phyloP scores from a whole-genome alignment of 2,797 vertebrate species.

The Gymnothorax javanicus region DNA sequence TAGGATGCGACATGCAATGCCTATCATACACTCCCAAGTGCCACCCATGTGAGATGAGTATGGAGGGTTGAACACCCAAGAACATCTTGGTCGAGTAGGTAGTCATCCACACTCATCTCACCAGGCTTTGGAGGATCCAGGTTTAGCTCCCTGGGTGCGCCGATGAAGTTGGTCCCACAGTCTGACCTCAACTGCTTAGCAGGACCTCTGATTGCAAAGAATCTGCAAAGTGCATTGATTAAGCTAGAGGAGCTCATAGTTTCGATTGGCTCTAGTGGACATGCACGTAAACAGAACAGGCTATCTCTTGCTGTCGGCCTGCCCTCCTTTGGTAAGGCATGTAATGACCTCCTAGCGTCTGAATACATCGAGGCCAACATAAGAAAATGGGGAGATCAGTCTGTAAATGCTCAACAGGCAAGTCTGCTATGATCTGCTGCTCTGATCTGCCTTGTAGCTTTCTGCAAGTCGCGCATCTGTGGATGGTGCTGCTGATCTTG shows the following conservation, averaged over 20 bases:
- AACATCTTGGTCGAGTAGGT: not conserved
- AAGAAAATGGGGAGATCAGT: slow-evolving; percentile 29
- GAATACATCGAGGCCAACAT: slow-evolving; percentile 41
- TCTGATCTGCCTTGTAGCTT: slow-evolving; percentile 9
- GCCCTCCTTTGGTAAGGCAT: slow-evolving; percentile 27
- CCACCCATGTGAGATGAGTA: slow-evolving; percentile 8
- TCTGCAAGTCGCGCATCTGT: slow-evolving; percentile 22
- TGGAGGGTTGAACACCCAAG: not conserved
- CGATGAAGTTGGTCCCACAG: slow-evolving; percentile 32
- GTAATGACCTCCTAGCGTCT: slow-evolving; percentile 27
- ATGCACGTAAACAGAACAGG: slow-evolving; percentile 28
- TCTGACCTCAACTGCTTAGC: slow-evolving; percentile 28
- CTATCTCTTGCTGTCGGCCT: not conserved
- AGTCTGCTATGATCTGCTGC: slow-evolving; percentile 35
- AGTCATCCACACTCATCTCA: slow-evolving; percentile 14
- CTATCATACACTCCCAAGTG: not conserved
- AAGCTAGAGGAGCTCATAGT: slow-evolving; percentile 35
- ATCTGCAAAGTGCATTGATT: slow-evolving; percentile 39
- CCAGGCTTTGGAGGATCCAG: slow-evolving; percentile 1
- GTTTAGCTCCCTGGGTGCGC: not conserved
- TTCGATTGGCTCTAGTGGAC: slow-evolving; percentile 15
- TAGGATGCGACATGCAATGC: not conserved
- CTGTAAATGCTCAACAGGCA: slow-evolving; percentile 28
- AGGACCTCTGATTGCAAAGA: slow-evolving; percentile 34
- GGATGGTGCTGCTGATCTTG: slow-evolving; percentile 20